Conservation (phyloP, 2,797 vertebrate genomes). For the Allobates femoralis region DNA sequence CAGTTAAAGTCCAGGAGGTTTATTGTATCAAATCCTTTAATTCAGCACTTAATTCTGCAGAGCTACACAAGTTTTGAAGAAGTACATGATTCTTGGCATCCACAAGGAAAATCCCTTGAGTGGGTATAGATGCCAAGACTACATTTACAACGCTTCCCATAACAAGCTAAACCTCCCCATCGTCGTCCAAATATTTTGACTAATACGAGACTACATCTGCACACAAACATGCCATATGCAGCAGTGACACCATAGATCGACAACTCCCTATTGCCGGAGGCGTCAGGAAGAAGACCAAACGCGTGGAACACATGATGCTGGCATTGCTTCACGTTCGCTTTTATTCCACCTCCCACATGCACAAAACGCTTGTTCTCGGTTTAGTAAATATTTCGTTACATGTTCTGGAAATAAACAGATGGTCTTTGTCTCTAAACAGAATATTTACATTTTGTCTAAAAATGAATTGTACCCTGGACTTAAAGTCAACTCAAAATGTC, state of each 20-base stretch:
- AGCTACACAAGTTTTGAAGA: slow-evolving; percentile 55
- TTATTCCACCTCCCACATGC: slow-evolving; percentile 18
- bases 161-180: slow-evolving; percentile 55
- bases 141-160: slow-evolving; percentile 56
- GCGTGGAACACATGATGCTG: not conserved
- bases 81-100: slow-evolving; percentile 59
- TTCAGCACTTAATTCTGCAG: slow-evolving; percentile 59
- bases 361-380: not conserved
- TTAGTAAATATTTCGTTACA: slow-evolving; percentile 9
- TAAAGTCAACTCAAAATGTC: not conserved
- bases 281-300: not conserved
- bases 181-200: slow-evolving; percentile 61
- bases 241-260: slow-evolving; percentile 10
- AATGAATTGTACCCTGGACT: not conserved
- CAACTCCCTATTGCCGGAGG: not conserved
- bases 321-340: not conserved
- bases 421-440: not conserved
- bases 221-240: slow-evolving; percentile 56
- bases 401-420: not conserved
- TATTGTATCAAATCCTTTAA: slow-evolving; percentile 53
- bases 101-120: slow-evolving; percentile 56
- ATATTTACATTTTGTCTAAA: not conserved
- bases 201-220: slow-evolving; percentile 43
- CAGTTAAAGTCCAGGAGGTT: slow-evolving; percentile 18
- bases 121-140: slow-evolving; percentile 60